Evolutionary conservation across 1,140 invertebrate genomes (phyloP), one percentile per base, ranked within the genome.

Genomic region (Bombus difficillimus): DNA sequence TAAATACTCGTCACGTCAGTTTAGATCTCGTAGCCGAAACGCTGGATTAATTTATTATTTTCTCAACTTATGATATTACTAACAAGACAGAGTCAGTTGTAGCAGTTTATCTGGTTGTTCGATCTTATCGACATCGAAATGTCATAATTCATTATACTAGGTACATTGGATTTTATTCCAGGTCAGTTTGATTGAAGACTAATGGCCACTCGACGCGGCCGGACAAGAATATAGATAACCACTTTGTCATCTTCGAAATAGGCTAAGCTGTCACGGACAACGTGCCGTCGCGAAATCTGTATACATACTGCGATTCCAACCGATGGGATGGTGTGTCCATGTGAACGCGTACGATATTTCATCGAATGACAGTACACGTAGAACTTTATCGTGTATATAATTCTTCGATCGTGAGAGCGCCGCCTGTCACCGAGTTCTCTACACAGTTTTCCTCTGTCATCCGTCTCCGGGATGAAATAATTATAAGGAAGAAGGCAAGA

Each of bases 181-280:
- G 76, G 12, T 22, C 12, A 37, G n/a, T 53, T 68, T 74, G 68
- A 81, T 80, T 37, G 83, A 79, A 80, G 83, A 80, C 66, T 80
- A 81, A 85, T 81, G 71, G 83, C 41, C 57, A 57, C 77, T 79
- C 78, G 77, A 85, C 71, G 43, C 22, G 34, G 1, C 8, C 32
- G 69, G 57, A 57, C 69, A 75, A 82, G 59, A 57, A 81, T 86
- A 75, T 75, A 76, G 73, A 84, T 71, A 84, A 71, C 83, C 80
- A 86, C 71, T 86, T 86, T 82, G 78, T 86, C 85, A 86, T 86
- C 73, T 69, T 71, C 72, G 72, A 75, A 86, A 86, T 76, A 82
- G 85, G 80, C 37, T 69, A 59, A 59, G 59, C 78, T 76, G 85
- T 82, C 80, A 82, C 72, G 62, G 34, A 2, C 85, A 75, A 82